Percentiles rank a stretch among this genome's conserved stretches.
phyloP scores from a whole-genome alignment of 2,797 vertebrate genomes.

The Holocentrus rufus region DNA sequence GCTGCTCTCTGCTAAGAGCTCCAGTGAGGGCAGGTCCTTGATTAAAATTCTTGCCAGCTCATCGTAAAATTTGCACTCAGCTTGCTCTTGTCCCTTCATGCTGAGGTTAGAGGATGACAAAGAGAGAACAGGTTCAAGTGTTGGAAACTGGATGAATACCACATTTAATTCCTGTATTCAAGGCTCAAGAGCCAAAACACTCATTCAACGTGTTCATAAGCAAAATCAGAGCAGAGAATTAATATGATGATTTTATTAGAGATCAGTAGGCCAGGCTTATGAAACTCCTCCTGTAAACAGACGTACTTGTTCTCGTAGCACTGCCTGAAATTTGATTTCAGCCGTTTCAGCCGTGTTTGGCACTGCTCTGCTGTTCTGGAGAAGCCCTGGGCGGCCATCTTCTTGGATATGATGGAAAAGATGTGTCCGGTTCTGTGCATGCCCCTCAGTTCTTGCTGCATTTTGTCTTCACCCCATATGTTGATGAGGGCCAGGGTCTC shows the following conservation, averaged over 20 bases:
- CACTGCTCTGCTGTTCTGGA: conserved; percentile 80
- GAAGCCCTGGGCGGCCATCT: conserved; percentile 74
- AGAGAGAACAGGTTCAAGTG: neutral
- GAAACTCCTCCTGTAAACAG: too few relatives aligned
- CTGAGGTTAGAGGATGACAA: conserved; percentile 40
- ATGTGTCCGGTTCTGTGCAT: conserved; percentile 73
- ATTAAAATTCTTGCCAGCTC: conserved; percentile 76
- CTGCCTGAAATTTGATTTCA: conserved; percentile 79
- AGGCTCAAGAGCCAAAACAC: neutral
- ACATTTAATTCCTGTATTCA: too few relatives aligned
- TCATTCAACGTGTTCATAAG: too few relatives aligned
- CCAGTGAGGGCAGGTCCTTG: conserved; percentile 60
- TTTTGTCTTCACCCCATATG: conserved; percentile 76
- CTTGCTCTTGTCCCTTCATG: conserved; percentile 66
- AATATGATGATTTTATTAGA: too few relatives aligned
- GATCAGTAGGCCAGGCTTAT: too few relatives aligned
- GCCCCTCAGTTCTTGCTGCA: conserved; percentile 74
- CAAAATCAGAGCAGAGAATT: too few relatives aligned
- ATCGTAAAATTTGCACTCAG: conserved; percentile 79
- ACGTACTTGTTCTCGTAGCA: conserved; percentile 80
- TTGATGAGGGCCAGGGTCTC: conserved; percentile 80
- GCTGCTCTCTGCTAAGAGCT: neutral
- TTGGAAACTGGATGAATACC: neutral
- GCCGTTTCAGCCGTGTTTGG: conserved; percentile 78
- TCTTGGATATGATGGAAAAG: conserved; percentile 77